Evolutionary conservation across 2,888 invertebrate species (phyloP).

Genomic region (Melinopterus prodromus): DNA sequence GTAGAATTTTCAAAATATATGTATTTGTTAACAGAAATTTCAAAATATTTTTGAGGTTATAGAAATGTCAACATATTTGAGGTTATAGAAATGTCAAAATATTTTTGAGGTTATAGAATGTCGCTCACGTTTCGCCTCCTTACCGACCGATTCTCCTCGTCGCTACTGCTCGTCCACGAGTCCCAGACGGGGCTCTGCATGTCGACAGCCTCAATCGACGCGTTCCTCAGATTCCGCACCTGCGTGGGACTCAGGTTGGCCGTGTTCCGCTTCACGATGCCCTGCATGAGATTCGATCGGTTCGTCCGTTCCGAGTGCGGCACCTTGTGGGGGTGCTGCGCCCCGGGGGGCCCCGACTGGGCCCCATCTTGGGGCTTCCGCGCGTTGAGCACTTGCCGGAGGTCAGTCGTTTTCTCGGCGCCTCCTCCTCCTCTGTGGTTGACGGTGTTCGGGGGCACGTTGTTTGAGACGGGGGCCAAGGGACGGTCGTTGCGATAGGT

Average conservation of each 20-base stretch:
- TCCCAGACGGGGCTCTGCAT: constrained; percentile 32
- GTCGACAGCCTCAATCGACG: constrained; percentile 29
- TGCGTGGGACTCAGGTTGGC: constrained; percentile 25
- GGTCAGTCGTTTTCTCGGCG: constrained; percentile 13
- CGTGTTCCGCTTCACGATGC: constrained; percentile 21
- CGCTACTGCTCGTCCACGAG: constrained; percentile 33
- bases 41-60: too few species aligned
- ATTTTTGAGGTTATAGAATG: too few species aligned
- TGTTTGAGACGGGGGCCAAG: constrained; percentile 8
- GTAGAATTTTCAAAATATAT: too few species aligned
- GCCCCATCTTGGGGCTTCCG: not conserved
- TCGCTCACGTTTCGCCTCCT: too few species aligned
- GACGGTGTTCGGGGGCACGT: constrained; percentile 17
- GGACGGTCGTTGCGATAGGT: too few species aligned
- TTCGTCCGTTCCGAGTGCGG: constrained; percentile 36
- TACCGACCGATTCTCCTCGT: not conserved
- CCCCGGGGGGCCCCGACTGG: too few species aligned
- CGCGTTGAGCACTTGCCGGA: constrained; percentile 28
- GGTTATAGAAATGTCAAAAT: too few species aligned
- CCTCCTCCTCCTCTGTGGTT: too few species aligned
- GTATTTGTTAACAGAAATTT: too few species aligned
- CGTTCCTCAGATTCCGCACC: constrained; percentile 31
- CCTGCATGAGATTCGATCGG: constrained; percentile 30
- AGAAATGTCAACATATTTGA: too few species aligned
- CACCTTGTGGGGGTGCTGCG: constrained; percentile 25